Evolutionary conservation across 2,113 vertebrate species (phyloP), one percentile per base, ranked within the genome.

Genomic region (Archocentrus centrarchus): DNA sequence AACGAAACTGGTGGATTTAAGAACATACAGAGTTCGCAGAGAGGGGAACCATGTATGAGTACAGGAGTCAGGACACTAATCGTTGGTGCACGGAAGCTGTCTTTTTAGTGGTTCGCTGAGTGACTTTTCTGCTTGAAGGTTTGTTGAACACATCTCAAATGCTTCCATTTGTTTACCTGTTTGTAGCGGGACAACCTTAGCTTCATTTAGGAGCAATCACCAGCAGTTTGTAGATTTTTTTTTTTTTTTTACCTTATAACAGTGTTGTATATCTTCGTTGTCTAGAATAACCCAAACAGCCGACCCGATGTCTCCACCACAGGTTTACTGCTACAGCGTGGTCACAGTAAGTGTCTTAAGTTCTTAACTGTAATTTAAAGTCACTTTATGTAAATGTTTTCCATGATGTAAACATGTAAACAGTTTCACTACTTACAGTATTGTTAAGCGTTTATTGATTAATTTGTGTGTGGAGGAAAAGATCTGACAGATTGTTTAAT

Each of bases 31-130:
- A 9, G 10, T 2, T 47, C 55, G n/a, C 15, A 15, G 3, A 58
- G n/a, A 50, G 4, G 1, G 73, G 89, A 92, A 93, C 90, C 22
- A 76, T 1, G 20, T 8, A 39, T 13, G 20, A 62, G 11, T 62
- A 84, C 4, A 18, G 75, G 39, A 41, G 73, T 79, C 82, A 18
- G 90, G 89, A 91, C 62, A 17, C 8, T 0, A 62, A 81, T 85
- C 1, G 2, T 6, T 39, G 88, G 20, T 88, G 89, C 89, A 90
- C 82, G 0, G 0, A 30, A 47, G 89, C 39, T n/a, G 22, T 13
- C 11, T 1, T 78, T 11, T 4, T 27, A 44, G 18, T 9, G 18
- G 11, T 1, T 17, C 14, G 1, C 9, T 15, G 14, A 18, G 58
- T 32, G 27, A 24, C 22, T 2, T 30, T 41, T 41, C 1, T 27